Evolutionary conservation across 2,113 vertebrate species (phyloP).

Genomic region (Bujurquina vittata): DNA sequence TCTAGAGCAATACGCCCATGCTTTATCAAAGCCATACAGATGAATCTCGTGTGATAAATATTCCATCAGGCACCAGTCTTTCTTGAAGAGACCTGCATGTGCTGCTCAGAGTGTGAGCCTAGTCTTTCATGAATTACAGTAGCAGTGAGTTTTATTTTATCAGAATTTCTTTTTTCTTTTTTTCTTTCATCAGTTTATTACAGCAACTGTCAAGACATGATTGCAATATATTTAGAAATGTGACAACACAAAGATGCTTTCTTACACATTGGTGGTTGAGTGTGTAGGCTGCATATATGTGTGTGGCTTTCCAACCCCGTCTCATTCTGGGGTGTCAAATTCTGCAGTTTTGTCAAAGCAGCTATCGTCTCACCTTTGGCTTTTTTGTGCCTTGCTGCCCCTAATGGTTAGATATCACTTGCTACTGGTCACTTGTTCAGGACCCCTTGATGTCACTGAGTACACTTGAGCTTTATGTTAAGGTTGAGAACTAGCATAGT

Average conservation of each 20-base stretch:
- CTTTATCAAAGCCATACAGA: conserved; percentile 56
- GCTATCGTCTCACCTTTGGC: not conserved
- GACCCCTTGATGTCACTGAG: not conserved
- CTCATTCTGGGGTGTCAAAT: conserved; percentile 2
- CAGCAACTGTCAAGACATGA: not conserved
- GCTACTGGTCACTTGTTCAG: not conserved
- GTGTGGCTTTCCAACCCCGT: not conserved
- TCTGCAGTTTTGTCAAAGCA: not conserved
- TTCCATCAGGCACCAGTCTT: conserved; percentile 50
- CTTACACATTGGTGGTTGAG: not conserved
- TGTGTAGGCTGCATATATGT: conserved; percentile 27
- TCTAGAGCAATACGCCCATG: conserved; percentile 24
- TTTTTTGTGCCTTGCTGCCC: not conserved
- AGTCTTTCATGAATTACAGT: conserved; percentile 35
- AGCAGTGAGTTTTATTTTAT: conserved; percentile 3
- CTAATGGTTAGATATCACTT: not conserved
- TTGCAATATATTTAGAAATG: conserved; percentile 17
- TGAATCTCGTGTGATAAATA: conserved; percentile 66
- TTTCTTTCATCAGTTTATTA: conserved; percentile 4
- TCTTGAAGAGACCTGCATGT: conserved; percentile 34
- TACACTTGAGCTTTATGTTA: not conserved
- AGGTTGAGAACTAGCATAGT: not conserved
- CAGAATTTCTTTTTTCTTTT: not conserved
- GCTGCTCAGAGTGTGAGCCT: conserved; percentile 16
- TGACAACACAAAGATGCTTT: not conserved